A percentile compares a stretch with the other conserved stretches of the same genome.
These are phyloP conservation scores for Heterotis niloticus DNA, from an alignment of 2,113 vertebrate species.

Conservation along the genomic window DNA sequence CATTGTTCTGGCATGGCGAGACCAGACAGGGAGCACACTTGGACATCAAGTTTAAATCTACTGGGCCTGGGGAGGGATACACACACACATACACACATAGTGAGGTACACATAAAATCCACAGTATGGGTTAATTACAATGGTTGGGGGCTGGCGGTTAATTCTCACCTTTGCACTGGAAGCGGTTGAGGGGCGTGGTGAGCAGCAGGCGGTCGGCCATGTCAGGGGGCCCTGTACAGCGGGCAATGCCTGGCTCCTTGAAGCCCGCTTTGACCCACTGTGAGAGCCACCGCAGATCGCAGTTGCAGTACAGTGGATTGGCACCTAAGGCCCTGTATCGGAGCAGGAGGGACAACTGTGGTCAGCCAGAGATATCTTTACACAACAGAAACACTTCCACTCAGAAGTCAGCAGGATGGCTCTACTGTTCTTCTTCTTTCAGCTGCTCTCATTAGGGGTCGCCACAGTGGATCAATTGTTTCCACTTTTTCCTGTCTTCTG, in stretches of 20 bases:
- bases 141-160: too few species aligned
- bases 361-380: background rate
- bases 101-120: background rate
- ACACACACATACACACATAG: background rate
- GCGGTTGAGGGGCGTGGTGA: slow-evolving; percentile 87
- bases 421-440: slow-evolving; percentile 25
- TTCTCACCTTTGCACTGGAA: slow-evolving; percentile 91
- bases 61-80: slow-evolving; percentile 63
- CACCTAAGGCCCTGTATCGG: slow-evolving; percentile 79
- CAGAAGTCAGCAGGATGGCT: slow-evolving; percentile 8
- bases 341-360: too few species aligned
- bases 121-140: background rate
- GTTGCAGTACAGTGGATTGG: slow-evolving; percentile 92
- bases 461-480: too few species aligned
- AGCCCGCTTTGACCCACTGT: slow-evolving; percentile 95
- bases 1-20: slow-evolving; percentile 84
- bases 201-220: slow-evolving; percentile 89
- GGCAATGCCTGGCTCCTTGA: slow-evolving; percentile 95
- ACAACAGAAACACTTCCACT: background rate
- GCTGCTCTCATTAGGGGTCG: too few species aligned
- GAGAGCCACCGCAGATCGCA: slow-evolving; percentile 95
- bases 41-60: slow-evolving; percentile 76
- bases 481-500: too few species aligned
- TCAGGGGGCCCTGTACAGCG: slow-evolving; percentile 85
- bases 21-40: slow-evolving; percentile 92